Evolutionary conservation across 2,888 invertebrate genomes (phyloP).

Genomic region (Rhamnusium bicolor): DNA sequence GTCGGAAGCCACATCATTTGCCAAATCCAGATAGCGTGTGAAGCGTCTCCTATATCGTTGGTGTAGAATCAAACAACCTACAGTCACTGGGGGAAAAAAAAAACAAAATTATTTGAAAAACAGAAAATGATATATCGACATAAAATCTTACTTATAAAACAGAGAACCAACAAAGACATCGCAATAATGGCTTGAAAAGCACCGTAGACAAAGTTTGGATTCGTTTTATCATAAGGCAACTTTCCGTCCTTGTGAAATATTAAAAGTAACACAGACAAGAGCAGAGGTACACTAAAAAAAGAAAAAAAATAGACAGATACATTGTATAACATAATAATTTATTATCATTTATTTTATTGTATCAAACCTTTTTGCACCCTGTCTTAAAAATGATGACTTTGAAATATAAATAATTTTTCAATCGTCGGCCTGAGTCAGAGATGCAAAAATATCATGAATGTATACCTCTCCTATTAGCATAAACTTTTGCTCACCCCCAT

Average conservation of each 20-base stretch:
- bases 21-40: conserved; percentile 77
- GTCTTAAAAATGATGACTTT: too few relatives aligned
- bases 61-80: conserved; percentile 87
- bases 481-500: conserved; percentile 74
- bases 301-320: neutral
- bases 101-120: neutral
- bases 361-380: too few relatives aligned
- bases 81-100: conserved; percentile 75
- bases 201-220: conserved; percentile 86
- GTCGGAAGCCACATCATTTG: conserved; percentile 74
- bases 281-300: conserved; percentile 76
- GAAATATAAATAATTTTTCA: too few relatives aligned
- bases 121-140: neutral
- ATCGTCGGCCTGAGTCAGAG: too few relatives aligned
- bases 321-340: too few relatives aligned
- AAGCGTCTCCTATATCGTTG: conserved; percentile 84
- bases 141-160: conserved; percentile 80
- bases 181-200: conserved; percentile 85
- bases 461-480: too few relatives aligned
- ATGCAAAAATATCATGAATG: too few relatives aligned
- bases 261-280: conserved; percentile 80
- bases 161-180: conserved; percentile 83
- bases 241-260: conserved; percentile 71
- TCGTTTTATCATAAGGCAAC: conserved; percentile 75
- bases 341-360: too few relatives aligned